These are phyloP conservation scores for Parelbella ahira DNA, from an alignment of 2,888 invertebrate genomes.

Conservation along the genomic window DNA sequence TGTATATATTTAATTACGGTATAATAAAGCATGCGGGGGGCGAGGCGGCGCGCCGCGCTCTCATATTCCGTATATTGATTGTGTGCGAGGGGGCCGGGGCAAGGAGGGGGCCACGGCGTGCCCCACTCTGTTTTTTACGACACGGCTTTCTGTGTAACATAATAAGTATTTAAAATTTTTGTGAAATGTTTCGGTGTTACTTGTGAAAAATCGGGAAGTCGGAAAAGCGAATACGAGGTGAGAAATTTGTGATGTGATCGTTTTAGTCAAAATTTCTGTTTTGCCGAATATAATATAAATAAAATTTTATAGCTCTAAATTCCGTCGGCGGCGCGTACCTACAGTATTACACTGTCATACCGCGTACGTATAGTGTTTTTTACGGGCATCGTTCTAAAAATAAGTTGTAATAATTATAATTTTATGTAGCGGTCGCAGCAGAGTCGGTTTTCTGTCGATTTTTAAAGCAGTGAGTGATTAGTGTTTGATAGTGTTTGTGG, in stretches of 20 bases:
- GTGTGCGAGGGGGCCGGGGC: conserved; percentile 79
- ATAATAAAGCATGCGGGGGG: conserved; percentile 80
- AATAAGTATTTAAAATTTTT: conserved; percentile 79
- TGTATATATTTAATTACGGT: conserved; percentile 79
- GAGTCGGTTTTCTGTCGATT: conserved; percentile 75
- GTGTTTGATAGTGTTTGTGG: conserved; percentile 67
- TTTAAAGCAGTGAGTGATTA: conserved; percentile 64
- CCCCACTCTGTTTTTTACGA: conserved; percentile 82
- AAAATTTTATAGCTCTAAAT: conserved; percentile 74
- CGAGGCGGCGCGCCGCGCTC: conserved; percentile 80
- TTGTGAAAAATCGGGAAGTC: conserved; percentile 75
- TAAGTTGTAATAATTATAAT: conserved; percentile 81
- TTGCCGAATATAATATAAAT: conserved; percentile 64
- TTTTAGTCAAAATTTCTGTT: conserved; percentile 56
- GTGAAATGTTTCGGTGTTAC: conserved; percentile 80
- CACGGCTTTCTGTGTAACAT: conserved; percentile 82
- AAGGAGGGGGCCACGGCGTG: conserved; percentile 79
- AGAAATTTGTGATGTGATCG: conserved; percentile 56
- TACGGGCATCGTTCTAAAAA: conserved; percentile 81
- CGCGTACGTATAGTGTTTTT: conserved; percentile 81
- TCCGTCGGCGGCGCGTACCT: conserved; percentile 78
- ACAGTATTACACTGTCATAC: conserved; percentile 79
- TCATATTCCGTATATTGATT: conserved; percentile 82
- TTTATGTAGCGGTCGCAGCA: conserved; percentile 78
- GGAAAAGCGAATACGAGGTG: conserved; percentile 72